These are phyloP conservation scores for Lasiurus borealis DNA, from an alignment of 2,113 vertebrate species.

Conservation along the genomic window DNA sequence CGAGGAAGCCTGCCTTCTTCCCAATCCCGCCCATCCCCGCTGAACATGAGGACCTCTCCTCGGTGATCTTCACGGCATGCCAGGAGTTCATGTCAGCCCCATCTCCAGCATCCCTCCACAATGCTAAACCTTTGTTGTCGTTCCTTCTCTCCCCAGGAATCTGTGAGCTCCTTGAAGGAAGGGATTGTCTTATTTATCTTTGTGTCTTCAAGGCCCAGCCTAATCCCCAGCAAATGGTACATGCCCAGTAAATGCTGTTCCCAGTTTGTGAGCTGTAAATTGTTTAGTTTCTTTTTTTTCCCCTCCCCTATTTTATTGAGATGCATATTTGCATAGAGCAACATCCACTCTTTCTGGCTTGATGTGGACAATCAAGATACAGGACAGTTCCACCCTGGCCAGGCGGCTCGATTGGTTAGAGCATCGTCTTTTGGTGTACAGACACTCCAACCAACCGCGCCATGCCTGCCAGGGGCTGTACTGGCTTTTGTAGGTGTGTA, in stretches of 20 bases:
- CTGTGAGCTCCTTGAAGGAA: background rate
- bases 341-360: background rate
- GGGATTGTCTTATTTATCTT: background rate
- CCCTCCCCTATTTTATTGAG: background rate
- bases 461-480: background rate
- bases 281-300: background rate
- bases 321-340: background rate
- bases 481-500: background rate
- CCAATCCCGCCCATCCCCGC: background rate
- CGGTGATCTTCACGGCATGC: background rate
- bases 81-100: background rate
- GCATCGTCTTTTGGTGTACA: background rate
- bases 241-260: background rate
- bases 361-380: slow-evolving; percentile 24
- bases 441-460: background rate
- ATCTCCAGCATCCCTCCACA: background rate
- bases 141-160: background rate
- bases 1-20: background rate
- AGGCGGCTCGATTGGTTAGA: background rate
- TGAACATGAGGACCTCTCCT: background rate
- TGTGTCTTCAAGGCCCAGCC: background rate
- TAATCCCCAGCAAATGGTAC: background rate
- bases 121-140: background rate
- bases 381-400: background rate
- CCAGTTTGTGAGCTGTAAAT: background rate